Conservation (phyloP, 2,888 invertebrate genomes). For the Drosophila borborema region DNA sequence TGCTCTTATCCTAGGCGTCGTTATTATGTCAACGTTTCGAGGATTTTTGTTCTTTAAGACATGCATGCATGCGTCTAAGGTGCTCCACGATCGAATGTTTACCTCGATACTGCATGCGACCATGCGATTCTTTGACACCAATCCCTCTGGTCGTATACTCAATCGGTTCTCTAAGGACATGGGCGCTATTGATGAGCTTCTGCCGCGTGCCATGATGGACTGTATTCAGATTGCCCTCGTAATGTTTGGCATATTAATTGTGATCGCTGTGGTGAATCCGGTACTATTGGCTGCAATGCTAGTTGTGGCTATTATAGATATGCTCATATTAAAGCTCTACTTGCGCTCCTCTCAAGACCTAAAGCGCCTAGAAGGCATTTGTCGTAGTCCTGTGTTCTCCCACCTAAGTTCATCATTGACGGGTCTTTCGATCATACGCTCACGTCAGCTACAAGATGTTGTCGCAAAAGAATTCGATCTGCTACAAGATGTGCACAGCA, state of each 20-base stretch:
- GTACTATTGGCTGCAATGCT: slow-evolving; percentile 89
- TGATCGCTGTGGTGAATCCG: slow-evolving; percentile 90
- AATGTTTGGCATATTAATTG: slow-evolving; percentile 91
- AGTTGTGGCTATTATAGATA: slow-evolving; percentile 88
- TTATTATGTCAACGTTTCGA: slow-evolving; percentile 86
- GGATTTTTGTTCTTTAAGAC: slow-evolving; percentile 90
- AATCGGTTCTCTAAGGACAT: slow-evolving; percentile 92
- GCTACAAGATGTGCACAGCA: slow-evolving; percentile 87
- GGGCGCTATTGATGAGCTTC: slow-evolving; percentile 87
- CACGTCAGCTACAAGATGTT: slow-evolving; percentile 90
- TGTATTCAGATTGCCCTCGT: slow-evolving; percentile 86
- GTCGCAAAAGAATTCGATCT: slow-evolving; percentile 91
- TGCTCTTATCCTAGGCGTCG: slow-evolving; percentile 82
- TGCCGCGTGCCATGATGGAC: slow-evolving; percentile 87
- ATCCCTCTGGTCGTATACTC: slow-evolving; percentile 91
- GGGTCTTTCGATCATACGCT: slow-evolving; percentile 94
- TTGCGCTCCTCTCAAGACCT: slow-evolving; percentile 91
- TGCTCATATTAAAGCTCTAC: slow-evolving; percentile 89
- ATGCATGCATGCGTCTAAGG: slow-evolving; percentile 91
- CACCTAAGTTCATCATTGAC: slow-evolving; percentile 94
- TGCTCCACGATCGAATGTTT: slow-evolving; percentile 94
- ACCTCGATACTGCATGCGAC: slow-evolving; percentile 90
- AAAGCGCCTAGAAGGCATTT: slow-evolving; percentile 90
- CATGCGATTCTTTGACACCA: slow-evolving; percentile 94
- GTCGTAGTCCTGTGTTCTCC: slow-evolving; percentile 95